Conservation (phyloP, 2,797 vertebrate species). For the Cirrhinus molitorella region DNA sequence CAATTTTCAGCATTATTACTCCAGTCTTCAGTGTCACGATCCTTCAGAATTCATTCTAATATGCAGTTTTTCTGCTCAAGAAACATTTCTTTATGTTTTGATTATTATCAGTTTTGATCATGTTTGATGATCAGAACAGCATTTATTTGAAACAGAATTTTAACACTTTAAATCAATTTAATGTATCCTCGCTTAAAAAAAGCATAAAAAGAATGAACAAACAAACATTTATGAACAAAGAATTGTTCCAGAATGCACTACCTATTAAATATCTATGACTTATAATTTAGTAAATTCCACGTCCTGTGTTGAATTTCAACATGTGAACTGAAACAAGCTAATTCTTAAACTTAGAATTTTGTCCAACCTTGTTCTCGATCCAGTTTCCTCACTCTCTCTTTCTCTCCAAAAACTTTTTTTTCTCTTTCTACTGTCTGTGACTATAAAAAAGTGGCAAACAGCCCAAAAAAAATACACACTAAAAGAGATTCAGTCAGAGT, state of each 20-base stretch:
- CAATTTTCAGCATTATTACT: neutral
- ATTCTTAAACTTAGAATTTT: neutral
- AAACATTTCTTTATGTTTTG: neutral
- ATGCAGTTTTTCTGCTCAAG: neutral
- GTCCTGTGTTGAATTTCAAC: neutral
- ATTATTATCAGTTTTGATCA: neutral
- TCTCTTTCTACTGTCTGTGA: slow-evolving; percentile 3
- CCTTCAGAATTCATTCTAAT: neutral
- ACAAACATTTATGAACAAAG: neutral
- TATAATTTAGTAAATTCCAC: neutral
- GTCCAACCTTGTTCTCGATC: neutral
- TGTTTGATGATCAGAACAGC: neutral
- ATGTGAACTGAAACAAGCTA: neutral
- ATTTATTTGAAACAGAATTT: neutral
- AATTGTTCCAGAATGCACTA: neutral
- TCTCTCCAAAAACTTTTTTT: neutral
- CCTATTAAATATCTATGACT: neutral
- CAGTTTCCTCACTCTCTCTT: neutral
- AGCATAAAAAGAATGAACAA: neutral
- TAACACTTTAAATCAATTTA: neutral
- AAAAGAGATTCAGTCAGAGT: slow-evolving; percentile 17
- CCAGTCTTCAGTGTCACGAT: neutral
- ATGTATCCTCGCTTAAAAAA: neutral
- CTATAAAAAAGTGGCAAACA: slow-evolving; percentile 19
- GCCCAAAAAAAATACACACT: slow-evolving; percentile 26